phyloP scores from a whole-genome alignment of 2,888 invertebrate species.

The Agrochola lota region DNA sequence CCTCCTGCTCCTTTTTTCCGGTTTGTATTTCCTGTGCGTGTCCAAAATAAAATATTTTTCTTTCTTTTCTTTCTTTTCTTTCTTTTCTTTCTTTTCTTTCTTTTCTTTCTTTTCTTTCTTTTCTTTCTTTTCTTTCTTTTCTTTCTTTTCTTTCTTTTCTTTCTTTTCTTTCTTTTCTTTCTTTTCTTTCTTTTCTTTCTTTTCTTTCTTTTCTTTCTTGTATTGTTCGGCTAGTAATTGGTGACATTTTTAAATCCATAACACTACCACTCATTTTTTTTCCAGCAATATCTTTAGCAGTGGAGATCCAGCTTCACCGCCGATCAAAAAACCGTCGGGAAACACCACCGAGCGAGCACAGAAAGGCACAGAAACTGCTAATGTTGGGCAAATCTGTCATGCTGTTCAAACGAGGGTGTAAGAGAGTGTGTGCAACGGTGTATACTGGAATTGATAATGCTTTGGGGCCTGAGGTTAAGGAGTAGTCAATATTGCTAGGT shows the following conservation, averaged over 20 bases:
- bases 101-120: no score
- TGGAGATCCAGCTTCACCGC: conserved; percentile 81
- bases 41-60: no score
- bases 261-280: conserved; percentile 24
- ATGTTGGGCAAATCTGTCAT: conserved; percentile 63
- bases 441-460: conserved; percentile 78
- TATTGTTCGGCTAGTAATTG: background rate
- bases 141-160: no score
- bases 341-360: conserved; percentile 60
- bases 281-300: conserved; percentile 75
- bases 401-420: conserved; percentile 61
- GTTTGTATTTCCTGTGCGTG: no score
- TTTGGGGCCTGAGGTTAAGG: conserved; percentile 72
- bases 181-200: no score
- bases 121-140: no score
- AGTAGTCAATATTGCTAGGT: conserved; percentile 7
- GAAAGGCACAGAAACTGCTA: conserved; percentile 56
- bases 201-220: no score
- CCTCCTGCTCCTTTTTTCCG: no score
- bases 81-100: no score
- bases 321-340: conserved; percentile 65
- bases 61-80: no score
- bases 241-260: background rate
- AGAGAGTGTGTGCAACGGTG: conserved; percentile 63
- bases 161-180: no score